Evolutionary conservation across 2,113 vertebrate genomes (phyloP).

Genomic region (Beaufortia kweichowensis): DNA sequence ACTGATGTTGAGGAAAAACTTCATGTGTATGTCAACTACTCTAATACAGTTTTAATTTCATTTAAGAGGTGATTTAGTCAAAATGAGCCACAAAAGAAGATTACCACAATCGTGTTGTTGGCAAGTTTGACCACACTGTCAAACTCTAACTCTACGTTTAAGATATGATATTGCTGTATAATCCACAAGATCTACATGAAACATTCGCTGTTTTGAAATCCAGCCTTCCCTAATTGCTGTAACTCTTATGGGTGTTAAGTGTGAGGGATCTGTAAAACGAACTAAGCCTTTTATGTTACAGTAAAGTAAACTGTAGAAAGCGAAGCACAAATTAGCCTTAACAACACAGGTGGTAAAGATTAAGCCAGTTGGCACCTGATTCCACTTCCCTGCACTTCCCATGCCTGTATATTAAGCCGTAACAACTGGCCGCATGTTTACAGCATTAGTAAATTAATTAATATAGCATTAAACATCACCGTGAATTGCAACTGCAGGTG

Average conservation of each 20-base stretch:
- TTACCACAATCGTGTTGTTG: too few species aligned
- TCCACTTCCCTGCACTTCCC: constrained; percentile 54
- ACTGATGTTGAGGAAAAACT: too few species aligned
- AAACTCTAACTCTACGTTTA: not conserved
- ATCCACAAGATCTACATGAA: not conserved
- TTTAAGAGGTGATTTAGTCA: too few species aligned
- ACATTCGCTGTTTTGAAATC: not conserved
- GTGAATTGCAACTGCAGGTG: constrained; percentile 43
- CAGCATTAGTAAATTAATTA: constrained; percentile 48
- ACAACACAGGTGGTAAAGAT: constrained; percentile 65
- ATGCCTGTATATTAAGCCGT: constrained; percentile 57
- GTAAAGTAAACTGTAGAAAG: not conserved
- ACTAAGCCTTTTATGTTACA: constrained; percentile 1
- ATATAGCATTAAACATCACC: constrained; percentile 17
- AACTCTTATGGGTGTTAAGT: not conserved
- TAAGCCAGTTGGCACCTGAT: constrained; percentile 61
- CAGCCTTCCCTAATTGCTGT: too few species aligned
- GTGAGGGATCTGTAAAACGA: not conserved
- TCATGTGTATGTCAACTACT: too few species aligned
- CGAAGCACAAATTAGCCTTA: constrained; percentile 26
- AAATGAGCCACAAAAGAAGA: too few species aligned
- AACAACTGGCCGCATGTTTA: constrained; percentile 53
- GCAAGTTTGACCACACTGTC: not conserved
- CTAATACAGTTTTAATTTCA: too few species aligned
- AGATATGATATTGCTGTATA: not conserved